A percentile compares a stretch with the other conserved stretches of the same genome.
These are phyloP conservation scores for Macrosteles quadrilineatus DNA, from an alignment of 1,140 invertebrate genomes.

Conservation along the genomic window DNA sequence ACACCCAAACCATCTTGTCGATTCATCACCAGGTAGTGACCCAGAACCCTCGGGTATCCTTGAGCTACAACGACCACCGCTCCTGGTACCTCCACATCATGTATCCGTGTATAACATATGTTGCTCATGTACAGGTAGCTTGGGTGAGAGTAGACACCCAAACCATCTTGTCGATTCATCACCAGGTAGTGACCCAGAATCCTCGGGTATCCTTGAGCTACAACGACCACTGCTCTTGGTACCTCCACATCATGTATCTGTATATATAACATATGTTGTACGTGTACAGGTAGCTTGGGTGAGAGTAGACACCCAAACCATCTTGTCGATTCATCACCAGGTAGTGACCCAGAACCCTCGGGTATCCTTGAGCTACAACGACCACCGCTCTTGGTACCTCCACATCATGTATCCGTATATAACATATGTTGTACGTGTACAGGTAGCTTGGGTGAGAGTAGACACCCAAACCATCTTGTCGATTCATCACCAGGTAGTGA, in stretches of 20 bases:
- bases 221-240: slow-evolving; percentile 88
- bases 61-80: slow-evolving; percentile 84
- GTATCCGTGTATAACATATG: slow-evolving; percentile 74
- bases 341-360: slow-evolving; percentile 87
- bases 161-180: slow-evolving; percentile 86
- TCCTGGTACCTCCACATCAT: slow-evolving; percentile 87
- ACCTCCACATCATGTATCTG: slow-evolving; percentile 78
- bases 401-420: too few relatives aligned
- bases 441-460: too few relatives aligned
- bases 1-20: slow-evolving; percentile 88
- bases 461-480: too few relatives aligned
- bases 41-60: slow-evolving; percentile 80
- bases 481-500: too few relatives aligned
- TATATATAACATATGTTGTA: too few relatives aligned
- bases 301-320: slow-evolving; percentile 87
- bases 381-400: slow-evolving; percentile 85
- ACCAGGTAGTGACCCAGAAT: slow-evolving; percentile 87
- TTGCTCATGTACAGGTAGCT: slow-evolving; percentile 76
- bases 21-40: slow-evolving; percentile 89
- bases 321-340: slow-evolving; percentile 84
- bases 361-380: slow-evolving; percentile 82
- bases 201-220: slow-evolving; percentile 80
- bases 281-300: slow-evolving; percentile 93
- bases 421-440: too few relatives aligned
- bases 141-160: slow-evolving; percentile 91